phyloP scores from a whole-genome alignment of 2,797 vertebrate genomes.

The Tolypeutes matacus region DNA sequence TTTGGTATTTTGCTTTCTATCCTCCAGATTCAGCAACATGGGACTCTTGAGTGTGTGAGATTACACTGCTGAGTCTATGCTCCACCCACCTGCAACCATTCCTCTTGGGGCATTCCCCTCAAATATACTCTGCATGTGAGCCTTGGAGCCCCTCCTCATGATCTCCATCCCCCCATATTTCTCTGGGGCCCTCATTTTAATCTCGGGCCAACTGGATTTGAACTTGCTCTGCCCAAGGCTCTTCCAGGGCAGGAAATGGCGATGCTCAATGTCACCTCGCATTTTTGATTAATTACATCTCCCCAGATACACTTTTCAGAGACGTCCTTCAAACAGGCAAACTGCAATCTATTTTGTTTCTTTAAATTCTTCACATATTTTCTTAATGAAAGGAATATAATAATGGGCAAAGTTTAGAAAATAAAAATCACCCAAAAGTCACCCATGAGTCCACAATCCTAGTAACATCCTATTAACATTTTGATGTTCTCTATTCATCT shows the following conservation, averaged over 20 bases:
- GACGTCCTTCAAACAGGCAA: background rate
- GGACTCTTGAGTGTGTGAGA: background rate
- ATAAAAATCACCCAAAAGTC: background rate
- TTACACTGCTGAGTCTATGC: background rate
- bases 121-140: background rate
- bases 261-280: background rate
- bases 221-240: background rate
- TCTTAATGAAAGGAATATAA: background rate
- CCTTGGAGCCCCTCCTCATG: background rate
- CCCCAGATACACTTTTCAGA: background rate
- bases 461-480: background rate
- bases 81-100: background rate
- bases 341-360: background rate
- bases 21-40: background rate
- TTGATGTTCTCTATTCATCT: background rate
- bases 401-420: constrained; percentile 31
- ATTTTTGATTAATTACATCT: background rate
- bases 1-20: background rate
- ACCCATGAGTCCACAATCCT: background rate
- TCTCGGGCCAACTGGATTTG: background rate
- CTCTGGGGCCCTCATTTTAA: background rate
- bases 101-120: background rate
- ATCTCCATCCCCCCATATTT: background rate
- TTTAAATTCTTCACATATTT: background rate
- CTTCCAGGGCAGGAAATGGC: background rate